phyloP scores from a whole-genome alignment of 2,113 vertebrate genomes.

The Garra rufa region DNA sequence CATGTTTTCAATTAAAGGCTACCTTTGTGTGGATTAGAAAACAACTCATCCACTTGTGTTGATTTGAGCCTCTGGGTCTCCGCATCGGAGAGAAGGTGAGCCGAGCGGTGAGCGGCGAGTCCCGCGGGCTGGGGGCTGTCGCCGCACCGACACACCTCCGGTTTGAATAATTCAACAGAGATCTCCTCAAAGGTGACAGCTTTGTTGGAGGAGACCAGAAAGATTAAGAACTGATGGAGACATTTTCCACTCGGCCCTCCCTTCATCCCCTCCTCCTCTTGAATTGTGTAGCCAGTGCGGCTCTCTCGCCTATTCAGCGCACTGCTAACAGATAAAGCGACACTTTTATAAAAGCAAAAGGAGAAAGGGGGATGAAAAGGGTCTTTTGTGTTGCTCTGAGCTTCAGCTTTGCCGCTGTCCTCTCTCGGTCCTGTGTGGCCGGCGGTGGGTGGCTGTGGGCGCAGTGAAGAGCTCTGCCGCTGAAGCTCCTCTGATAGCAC shows the following conservation, averaged over 20 bases:
- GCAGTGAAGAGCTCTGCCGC: conserved; percentile 15
- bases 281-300: conserved; percentile 19
- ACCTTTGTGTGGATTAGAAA: conserved; percentile 42
- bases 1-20: conserved; percentile 44
- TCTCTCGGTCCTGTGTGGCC: conserved; percentile 59
- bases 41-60: conserved; percentile 37
- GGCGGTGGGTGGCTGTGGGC: conserved; percentile 26
- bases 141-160: conserved; percentile 6
- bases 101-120: not conserved
- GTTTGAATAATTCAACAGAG: conserved; percentile 51
- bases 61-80: conserved; percentile 28
- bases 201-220: conserved; percentile 36
- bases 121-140: not conserved
- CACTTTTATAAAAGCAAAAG: conserved; percentile 19
- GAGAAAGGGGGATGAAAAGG: conserved; percentile 13
- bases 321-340: conserved; percentile 28
- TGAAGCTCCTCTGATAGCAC: conserved; percentile 26
- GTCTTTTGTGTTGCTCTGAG: conserved; percentile 31
- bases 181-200: conserved; percentile 47
- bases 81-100: not conserved
- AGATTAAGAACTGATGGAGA: conserved; percentile 42
- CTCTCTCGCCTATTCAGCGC: conserved; percentile 2
- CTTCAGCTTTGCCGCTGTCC: not conserved
- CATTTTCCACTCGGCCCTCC: conserved; percentile 19
- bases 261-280: not conserved